Conservation (phyloP, 2,113 vertebrate genomes). For the Crotalus horridus region DNA sequence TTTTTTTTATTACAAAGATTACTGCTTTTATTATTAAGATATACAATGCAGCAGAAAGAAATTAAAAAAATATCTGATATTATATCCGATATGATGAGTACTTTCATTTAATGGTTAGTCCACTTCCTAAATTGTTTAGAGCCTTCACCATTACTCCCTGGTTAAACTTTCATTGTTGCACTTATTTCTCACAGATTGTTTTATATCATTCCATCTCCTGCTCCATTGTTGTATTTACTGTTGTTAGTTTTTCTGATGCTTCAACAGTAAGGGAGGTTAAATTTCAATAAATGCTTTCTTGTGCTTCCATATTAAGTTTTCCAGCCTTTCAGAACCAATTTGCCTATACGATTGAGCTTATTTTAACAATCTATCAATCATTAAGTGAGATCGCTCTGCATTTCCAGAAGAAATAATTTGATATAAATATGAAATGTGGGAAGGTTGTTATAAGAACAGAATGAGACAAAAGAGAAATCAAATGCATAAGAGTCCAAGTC, state of each 20-base stretch:
- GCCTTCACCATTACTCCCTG: background rate
- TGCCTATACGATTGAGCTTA: background rate
- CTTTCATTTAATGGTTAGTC: background rate
- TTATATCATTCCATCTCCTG: background rate
- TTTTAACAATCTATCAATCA: background rate
- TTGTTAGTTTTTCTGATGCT: background rate
- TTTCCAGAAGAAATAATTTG: background rate
- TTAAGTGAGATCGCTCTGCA: background rate
- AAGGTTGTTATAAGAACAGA: background rate
- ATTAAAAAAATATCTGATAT: background rate
- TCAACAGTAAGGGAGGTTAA: background rate
- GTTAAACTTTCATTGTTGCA: background rate
- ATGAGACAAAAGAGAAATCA: background rate
- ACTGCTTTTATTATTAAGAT: background rate
- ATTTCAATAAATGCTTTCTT: background rate
- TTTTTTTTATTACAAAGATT: background rate
- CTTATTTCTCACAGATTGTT: background rate
- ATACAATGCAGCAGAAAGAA: background rate
- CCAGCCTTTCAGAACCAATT: background rate
- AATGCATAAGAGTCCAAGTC: background rate
- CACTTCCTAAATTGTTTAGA: background rate
- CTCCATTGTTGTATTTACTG: background rate
- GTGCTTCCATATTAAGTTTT: background rate
- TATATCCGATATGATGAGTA: background rate
- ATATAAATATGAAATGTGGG: background rate